phyloP scores from a whole-genome alignment of 2,888 invertebrate genomes.

The Lathronympha strigana region DNA sequence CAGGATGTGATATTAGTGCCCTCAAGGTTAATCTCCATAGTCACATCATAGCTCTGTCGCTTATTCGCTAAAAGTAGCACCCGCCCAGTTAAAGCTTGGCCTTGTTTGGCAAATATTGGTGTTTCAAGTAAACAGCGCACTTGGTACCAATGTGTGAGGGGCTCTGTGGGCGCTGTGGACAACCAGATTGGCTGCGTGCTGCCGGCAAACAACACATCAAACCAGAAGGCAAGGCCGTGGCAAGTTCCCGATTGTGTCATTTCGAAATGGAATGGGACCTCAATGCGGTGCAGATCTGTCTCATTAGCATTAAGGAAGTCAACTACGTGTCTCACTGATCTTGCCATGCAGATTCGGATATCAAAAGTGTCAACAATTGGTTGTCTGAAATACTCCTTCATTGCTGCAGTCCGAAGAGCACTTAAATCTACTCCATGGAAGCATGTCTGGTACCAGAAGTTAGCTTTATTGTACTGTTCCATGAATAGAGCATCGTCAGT shows the following conservation, averaged over 20 bases:
- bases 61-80: slow-evolving; percentile 96
- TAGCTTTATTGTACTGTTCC: slow-evolving; percentile 99
- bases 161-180: slow-evolving; percentile 98
- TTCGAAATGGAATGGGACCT: slow-evolving; percentile 97
- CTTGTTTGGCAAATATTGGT: slow-evolving; percentile 97
- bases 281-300: slow-evolving; percentile 96
- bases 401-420: slow-evolving; percentile 95
- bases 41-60: slow-evolving; percentile 99
- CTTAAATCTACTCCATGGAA: slow-evolving; percentile 99
- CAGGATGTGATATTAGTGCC: slow-evolving; percentile 93
- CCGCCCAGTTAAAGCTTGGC: slow-evolving; percentile 94
- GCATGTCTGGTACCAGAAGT: slow-evolving; percentile 99
- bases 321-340: slow-evolving; percentile 95
- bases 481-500: slow-evolving; percentile 98
- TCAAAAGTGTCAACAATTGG: slow-evolving; percentile 99
- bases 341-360: slow-evolving; percentile 97
- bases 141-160: slow-evolving; percentile 99
- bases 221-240: slow-evolving; percentile 99
- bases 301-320: slow-evolving; percentile 97
- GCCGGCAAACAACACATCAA: slow-evolving; percentile 98
- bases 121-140: slow-evolving; percentile 97
- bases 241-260: slow-evolving; percentile 96
- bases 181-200: slow-evolving; percentile 96
- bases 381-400: slow-evolving; percentile 98
- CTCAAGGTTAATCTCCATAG: slow-evolving; percentile 96